phyloP scores from a whole-genome alignment of 2,888 invertebrate genomes.

The Germaria angustata region DNA sequence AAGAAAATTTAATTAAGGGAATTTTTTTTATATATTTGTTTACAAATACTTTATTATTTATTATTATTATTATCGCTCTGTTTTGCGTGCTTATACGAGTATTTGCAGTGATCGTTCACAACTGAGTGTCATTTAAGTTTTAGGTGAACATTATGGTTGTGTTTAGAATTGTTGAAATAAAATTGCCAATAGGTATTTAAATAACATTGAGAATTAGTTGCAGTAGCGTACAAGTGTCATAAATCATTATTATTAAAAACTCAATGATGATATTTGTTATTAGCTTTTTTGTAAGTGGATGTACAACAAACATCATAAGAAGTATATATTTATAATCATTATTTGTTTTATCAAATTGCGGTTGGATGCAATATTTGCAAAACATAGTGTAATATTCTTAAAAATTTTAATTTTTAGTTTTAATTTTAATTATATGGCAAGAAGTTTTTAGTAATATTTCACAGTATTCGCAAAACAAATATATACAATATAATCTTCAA shows the following conservation, averaged over 20 bases:
- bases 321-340: not conserved
- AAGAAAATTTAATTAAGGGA: not conserved
- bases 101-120: conserved; percentile 23
- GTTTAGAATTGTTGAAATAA: conserved; percentile 8
- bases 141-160: not conserved
- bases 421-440: not conserved
- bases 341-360: conserved; percentile 18
- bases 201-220: not conserved
- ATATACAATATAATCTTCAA: too few relatives aligned
- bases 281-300: conserved; percentile 5
- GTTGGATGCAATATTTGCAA: not conserved
- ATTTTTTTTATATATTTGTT: not conserved
- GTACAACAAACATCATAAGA: not conserved
- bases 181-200: not conserved
- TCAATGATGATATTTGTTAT: conserved; percentile 4
- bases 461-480: not conserved
- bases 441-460: not conserved
- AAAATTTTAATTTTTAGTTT: not conserved
- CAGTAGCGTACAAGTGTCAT: not conserved
- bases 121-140: conserved; percentile 21
- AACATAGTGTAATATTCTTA: not conserved
- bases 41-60: not conserved
- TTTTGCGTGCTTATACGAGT: not conserved
- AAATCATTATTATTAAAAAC: conserved; percentile 11
- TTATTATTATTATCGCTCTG: not conserved